Percentiles rank a stretch among this genome's conserved stretches.
phyloP scores from a whole-genome alignment of 2,888 invertebrate species.

The Druceiella hillmani region DNA sequence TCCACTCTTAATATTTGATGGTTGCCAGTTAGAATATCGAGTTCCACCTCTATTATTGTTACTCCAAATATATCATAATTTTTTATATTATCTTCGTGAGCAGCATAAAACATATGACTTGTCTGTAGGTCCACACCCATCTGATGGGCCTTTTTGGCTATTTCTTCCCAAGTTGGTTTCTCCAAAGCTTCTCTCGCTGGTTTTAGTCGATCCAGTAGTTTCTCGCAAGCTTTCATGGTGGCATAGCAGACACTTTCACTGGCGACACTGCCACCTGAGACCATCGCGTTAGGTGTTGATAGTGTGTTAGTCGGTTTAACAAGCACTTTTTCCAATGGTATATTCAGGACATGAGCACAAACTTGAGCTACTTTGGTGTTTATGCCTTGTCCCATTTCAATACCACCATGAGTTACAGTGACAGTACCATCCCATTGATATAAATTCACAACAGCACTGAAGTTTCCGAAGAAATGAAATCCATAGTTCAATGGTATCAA shows the following conservation, averaged over 20 bases:
- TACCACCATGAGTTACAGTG: conserved; percentile 60
- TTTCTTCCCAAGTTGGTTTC: conserved; percentile 47
- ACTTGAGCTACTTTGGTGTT: conserved; percentile 66
- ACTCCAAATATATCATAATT: conserved; percentile 57
- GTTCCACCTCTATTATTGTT: conserved; percentile 58
- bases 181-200: conserved; percentile 36
- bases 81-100: conserved; percentile 33
- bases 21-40: conserved; percentile 67
- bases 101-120: conserved; percentile 40
- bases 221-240: conserved; percentile 47
- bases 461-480: conserved; percentile 48
- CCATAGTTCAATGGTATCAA: conserved; percentile 62
- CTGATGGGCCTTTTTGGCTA: conserved; percentile 44
- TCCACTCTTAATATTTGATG: conserved; percentile 55
- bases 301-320: conserved; percentile 63
- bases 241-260: conserved; percentile 65
- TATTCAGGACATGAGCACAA: conserved; percentile 60
- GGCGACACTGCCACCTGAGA: conserved; percentile 65
- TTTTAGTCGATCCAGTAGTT: conserved; percentile 41
- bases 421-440: conserved; percentile 65
- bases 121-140: conserved; percentile 52
- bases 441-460: conserved; percentile 55
- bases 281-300: conserved; percentile 59
- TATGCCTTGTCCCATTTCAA: conserved; percentile 72
- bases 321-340: conserved; percentile 51